phyloP scores from a whole-genome alignment of 2,797 vertebrate species.

The Megaceryle alcyon region DNA sequence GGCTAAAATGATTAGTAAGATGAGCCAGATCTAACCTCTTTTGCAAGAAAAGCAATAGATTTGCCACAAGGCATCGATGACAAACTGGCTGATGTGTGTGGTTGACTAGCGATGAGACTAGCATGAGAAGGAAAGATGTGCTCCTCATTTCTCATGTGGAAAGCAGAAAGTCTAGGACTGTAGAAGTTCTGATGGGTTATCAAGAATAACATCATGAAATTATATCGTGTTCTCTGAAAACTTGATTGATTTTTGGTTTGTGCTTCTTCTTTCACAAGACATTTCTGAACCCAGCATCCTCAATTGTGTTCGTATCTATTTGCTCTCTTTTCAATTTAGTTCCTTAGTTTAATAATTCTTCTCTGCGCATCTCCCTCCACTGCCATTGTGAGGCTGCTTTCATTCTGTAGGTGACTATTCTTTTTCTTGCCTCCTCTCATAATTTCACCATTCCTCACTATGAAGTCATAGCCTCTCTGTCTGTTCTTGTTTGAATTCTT shows the following conservation, averaged over 20 bases:
- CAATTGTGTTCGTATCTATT: neutral
- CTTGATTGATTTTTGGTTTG: neutral
- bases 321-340: neutral
- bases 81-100: neutral
- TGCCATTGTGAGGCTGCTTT: neutral
- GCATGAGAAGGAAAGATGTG: neutral
- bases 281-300: neutral
- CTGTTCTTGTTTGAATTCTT: constrained; percentile 13
- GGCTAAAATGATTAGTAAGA: neutral
- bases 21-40: neutral
- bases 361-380: neutral
- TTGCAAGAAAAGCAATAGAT: neutral
- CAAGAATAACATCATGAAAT: neutral
- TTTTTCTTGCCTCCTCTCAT: neutral
- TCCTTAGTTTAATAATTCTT: neutral
- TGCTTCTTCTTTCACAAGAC: neutral
- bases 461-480: neutral
- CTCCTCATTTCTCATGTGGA: neutral
- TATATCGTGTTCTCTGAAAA: neutral
- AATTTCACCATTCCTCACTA: neutral
- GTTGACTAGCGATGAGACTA: neutral
- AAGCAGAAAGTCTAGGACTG: neutral
- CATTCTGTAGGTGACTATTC: neutral
- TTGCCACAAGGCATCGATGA: neutral
- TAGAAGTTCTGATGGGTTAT: neutral